Conservation (phyloP, 2,797 vertebrate genomes). For the Pampus argenteus region DNA sequence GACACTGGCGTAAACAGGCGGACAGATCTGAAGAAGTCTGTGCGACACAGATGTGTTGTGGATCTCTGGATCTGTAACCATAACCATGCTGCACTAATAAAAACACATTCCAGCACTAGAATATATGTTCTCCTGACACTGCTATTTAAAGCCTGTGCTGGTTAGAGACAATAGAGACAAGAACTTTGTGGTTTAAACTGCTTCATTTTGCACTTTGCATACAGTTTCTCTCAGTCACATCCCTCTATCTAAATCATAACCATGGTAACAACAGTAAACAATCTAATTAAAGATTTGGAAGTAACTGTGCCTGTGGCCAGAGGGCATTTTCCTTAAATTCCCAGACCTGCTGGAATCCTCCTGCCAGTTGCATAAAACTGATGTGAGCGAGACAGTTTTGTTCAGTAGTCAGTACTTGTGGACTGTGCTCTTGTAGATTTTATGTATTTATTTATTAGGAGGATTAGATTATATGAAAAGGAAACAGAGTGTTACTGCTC, state of each 20-base stretch:
- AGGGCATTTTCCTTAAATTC: constrained; percentile 18
- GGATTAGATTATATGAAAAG: background rate
- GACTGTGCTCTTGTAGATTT: too few relatives aligned
- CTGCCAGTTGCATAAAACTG: background rate
- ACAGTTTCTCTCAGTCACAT: background rate
- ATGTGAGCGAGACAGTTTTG: too few relatives aligned
- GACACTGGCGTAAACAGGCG: constrained; percentile 35
- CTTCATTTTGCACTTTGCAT: constrained; percentile 28
- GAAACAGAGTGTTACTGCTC: background rate
- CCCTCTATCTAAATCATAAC: constrained; percentile 22
- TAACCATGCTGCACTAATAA: constrained; percentile 74
- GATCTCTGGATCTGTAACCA: constrained; percentile 57
- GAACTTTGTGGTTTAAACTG: constrained; percentile 45
- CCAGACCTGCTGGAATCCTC: background rate
- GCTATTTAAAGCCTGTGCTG: constrained; percentile 42
- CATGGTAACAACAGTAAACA: constrained; percentile 15
- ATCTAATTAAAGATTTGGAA: constrained; percentile 1
- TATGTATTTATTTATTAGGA: background rate
- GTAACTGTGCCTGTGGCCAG: background rate
- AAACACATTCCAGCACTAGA: constrained; percentile 74
- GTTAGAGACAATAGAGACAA: constrained; percentile 55
- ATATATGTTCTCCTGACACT: constrained; percentile 50
- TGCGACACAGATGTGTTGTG: constrained; percentile 73
- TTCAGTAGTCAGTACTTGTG: background rate
- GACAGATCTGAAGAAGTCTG: constrained; percentile 52